Conservation (phyloP, 2,113 vertebrate species). For the Neodontobutis hainanensis region DNA sequence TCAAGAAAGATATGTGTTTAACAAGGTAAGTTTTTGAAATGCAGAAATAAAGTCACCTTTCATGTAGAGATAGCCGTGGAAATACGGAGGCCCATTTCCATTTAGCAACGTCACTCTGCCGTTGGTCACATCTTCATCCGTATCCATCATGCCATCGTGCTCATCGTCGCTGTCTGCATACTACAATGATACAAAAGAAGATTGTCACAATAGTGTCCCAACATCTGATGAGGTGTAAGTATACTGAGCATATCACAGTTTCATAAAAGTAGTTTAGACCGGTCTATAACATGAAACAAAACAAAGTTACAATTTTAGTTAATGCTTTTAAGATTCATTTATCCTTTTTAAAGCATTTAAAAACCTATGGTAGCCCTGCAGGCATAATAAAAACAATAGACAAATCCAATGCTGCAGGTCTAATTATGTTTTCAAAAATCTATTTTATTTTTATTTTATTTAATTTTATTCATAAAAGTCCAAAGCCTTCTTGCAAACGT, state of each 20-base stretch:
- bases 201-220: background rate
- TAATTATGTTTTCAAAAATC: too few species aligned
- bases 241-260: background rate
- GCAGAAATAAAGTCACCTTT: constrained; percentile 78
- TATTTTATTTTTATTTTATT: too few species aligned
- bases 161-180: constrained; percentile 92
- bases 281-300: background rate
- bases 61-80: constrained; percentile 95
- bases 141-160: constrained; percentile 88
- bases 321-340: too few species aligned
- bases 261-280: background rate
- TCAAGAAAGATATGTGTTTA: background rate
- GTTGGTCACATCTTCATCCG: constrained; percentile 89
- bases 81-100: constrained; percentile 88
- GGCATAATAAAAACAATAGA: too few species aligned
- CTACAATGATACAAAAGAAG: constrained; percentile 62
- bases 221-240: background rate
- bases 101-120: constrained; percentile 85
- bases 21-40: background rate
- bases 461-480: too few species aligned
- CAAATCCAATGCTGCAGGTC: too few species aligned
- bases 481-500: too few species aligned
- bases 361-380: too few species aligned
- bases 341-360: too few species aligned
- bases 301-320: too few species aligned